Conservation (phyloP, 2,888 invertebrate species). For the Acanthosoma haemorrhoidale region DNA sequence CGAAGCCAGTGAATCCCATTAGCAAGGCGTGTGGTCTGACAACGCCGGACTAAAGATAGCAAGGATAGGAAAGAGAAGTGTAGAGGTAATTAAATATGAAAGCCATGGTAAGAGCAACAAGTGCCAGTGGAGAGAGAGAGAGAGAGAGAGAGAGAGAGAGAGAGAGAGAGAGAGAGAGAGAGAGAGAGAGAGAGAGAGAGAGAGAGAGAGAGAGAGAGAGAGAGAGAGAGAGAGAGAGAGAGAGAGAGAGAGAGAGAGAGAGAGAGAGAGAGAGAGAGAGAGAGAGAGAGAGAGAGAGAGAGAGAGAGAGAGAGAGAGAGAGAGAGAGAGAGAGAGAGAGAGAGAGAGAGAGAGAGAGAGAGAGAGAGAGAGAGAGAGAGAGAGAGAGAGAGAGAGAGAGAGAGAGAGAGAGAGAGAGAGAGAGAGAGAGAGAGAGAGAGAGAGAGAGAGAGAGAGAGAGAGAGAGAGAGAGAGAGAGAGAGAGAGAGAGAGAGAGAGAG, state of each 20-base stretch:
- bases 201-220: conserved; percentile 24
- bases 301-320: conserved; percentile 28
- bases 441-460: too few relatives aligned
- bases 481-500: too few relatives aligned
- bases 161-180: conserved; percentile 2
- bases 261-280: conserved; percentile 36
- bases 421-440: too few relatives aligned
- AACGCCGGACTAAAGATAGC: too few relatives aligned
- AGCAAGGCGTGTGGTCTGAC: too few relatives aligned
- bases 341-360: conserved; percentile 16
- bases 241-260: conserved; percentile 39
- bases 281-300: conserved; percentile 29
- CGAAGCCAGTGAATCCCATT: too few relatives aligned
- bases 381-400: conserved; percentile 12
- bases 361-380: conserved; percentile 14
- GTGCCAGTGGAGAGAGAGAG: not conserved
- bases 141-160: not conserved
- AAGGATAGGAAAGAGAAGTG: too few relatives aligned
- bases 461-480: too few relatives aligned
- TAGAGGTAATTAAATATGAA: too few relatives aligned
- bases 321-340: conserved; percentile 19
- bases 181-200: conserved; percentile 11
- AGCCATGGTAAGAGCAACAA: too few relatives aligned
- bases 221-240: conserved; percentile 33
- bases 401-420: too few relatives aligned